These are phyloP conservation scores for Cheumatopsyche charites DNA, from an alignment of 1,140 invertebrate genomes.

Conservation along the genomic window DNA sequence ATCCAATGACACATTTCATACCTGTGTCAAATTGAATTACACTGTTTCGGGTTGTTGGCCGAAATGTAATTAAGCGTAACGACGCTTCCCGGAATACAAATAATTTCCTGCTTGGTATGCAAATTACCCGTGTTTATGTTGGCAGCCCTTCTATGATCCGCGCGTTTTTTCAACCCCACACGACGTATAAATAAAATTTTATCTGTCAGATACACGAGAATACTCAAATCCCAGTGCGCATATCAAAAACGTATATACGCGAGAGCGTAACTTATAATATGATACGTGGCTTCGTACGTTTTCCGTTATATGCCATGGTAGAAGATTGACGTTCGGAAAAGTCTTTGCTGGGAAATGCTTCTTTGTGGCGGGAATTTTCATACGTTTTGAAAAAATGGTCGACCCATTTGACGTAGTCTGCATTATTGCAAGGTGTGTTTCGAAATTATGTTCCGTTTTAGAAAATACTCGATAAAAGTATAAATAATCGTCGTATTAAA, in stretches of 20 bases:
- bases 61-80: slow-evolving; percentile 40
- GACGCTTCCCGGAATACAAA: slow-evolving; percentile 40
- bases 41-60: slow-evolving; percentile 29
- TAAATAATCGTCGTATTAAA: too few species aligned
- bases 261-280: background rate
- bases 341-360: too few species aligned
- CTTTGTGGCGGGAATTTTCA: too few species aligned
- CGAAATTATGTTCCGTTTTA: too few species aligned
- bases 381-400: too few species aligned
- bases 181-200: slow-evolving; percentile 37
- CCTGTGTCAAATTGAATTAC: slow-evolving; percentile 39
- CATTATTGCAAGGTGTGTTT: too few species aligned
- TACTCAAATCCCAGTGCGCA: slow-evolving; percentile 30
- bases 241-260: slow-evolving; percentile 17
- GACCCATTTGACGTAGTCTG: too few species aligned
- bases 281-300: too few species aligned
- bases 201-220: slow-evolving; percentile 36
- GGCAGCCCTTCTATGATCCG: slow-evolving; percentile 27
- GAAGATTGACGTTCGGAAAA: too few species aligned
- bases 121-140: slow-evolving; percentile 36
- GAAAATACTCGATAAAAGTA: too few species aligned
- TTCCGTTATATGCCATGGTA: too few species aligned
- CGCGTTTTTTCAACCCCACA: slow-evolving; percentile 15
- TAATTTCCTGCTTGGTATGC: slow-evolving; percentile 40
- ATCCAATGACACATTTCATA: slow-evolving; percentile 35